Evolutionary conservation across 2,113 vertebrate genomes (phyloP).

Genomic region (Haliaeetus leucogaster): DNA sequence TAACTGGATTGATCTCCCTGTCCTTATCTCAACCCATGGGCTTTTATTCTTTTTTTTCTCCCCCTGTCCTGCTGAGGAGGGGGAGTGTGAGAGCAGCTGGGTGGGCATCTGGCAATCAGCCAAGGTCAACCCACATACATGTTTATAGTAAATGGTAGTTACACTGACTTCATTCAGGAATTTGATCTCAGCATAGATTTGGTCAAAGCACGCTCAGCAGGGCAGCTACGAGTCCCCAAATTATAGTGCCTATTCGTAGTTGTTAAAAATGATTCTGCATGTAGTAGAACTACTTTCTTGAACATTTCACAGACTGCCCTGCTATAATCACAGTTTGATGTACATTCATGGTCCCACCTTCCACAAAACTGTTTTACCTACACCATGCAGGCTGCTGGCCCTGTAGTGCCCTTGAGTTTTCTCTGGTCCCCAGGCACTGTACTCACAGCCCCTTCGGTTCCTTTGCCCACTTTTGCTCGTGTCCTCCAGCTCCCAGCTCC

Average conservation of each 20-base stretch:
- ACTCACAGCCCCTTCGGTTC: neutral
- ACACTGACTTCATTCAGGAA: neutral
- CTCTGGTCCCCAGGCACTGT: neutral
- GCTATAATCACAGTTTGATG: neutral
- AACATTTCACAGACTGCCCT: neutral
- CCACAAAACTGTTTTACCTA: neutral
- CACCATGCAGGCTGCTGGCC: neutral
- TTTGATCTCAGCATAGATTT: neutral
- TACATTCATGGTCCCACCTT: neutral
- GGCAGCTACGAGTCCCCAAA: neutral
- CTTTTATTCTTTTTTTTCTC: neutral
- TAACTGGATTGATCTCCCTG: neutral
- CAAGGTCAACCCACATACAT: neutral
- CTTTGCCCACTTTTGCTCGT: neutral
- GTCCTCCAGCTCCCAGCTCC: neutral
- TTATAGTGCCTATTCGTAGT: neutral
- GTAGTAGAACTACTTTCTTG: neutral
- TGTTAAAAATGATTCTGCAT: neutral
- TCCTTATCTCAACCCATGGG: neutral
- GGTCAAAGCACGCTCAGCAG: neutral
- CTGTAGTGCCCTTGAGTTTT: neutral
- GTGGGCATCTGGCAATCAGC: neutral
- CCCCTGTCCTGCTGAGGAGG: neutral
- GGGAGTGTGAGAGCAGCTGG: neutral
- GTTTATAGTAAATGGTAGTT: neutral